These are phyloP conservation scores for Amiota minor DNA, from an alignment of 2,888 invertebrate genomes.

Conservation along the genomic window DNA sequence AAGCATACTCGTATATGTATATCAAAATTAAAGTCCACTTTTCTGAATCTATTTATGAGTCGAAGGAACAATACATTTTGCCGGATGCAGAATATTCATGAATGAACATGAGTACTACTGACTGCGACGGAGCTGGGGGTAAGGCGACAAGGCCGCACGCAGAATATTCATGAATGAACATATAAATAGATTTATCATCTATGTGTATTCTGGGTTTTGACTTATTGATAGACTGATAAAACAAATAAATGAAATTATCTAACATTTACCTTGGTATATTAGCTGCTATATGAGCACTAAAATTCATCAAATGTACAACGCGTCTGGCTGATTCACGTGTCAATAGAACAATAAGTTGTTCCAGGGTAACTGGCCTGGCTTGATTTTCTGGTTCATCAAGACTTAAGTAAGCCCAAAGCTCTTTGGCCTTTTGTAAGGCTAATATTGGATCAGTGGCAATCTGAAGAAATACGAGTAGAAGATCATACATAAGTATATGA, in stretches of 20 bases:
- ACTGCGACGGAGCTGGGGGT: too few relatives aligned
- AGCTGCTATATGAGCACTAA: conserved; percentile 76
- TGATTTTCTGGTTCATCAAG: conserved; percentile 89
- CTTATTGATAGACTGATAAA: too few relatives aligned
- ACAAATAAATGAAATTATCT: not conserved
- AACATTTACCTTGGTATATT: conserved; percentile 77
- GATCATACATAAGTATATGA: not conserved
- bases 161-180: too few relatives aligned
- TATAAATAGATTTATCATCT: too few relatives aligned
- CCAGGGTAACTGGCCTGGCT: conserved; percentile 84
- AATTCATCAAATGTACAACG: conserved; percentile 86
- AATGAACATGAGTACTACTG: too few relatives aligned
- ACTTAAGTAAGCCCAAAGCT: conserved; percentile 82
- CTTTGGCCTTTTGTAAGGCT: conserved; percentile 83
- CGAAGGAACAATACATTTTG: too few relatives aligned
- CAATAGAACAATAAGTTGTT: conserved; percentile 83
- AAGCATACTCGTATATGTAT: too few relatives aligned
- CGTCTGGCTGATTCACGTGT: conserved; percentile 85
- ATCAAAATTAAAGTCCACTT: too few relatives aligned
- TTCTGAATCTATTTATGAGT: too few relatives aligned
- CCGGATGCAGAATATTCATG: too few relatives aligned
- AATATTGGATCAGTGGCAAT: conserved; percentile 85
- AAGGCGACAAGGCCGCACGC: too few relatives aligned
- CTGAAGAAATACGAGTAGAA: conserved; percentile 71
- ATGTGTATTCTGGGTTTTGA: not conserved